Evolutionary conservation across 2,888 invertebrate genomes (phyloP), one percentile per base, ranked within the genome.

Genomic region (Melangyna quadrimaculata): DNA sequence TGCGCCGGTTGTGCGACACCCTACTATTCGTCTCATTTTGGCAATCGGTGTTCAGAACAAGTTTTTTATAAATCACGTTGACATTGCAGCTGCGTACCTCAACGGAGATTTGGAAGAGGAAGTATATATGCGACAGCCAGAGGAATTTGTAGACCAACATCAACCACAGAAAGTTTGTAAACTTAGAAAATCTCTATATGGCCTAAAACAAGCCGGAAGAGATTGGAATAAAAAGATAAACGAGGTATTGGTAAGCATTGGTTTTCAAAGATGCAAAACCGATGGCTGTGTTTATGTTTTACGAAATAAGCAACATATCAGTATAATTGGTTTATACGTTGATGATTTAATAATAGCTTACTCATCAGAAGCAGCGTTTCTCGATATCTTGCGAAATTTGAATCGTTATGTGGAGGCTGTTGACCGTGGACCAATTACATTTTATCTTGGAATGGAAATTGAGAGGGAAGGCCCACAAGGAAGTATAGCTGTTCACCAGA

Each of bases 1-100:
- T 80, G 80, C 88, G 14, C 89, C 88, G 24, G 88, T 89, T 40
- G 87, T 81, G 9, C 35, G 84, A 43, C 78, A 88, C 70, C 75
- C 86, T 40, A 84, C 88, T 9, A 87, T 89, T 24, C 70, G 88
- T 63, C 37, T 87, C 12, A 71, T 89, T 70, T 84, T 35, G 48
- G 72, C 80, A n/a, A 43, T 57, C 24, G 70, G 40, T 57, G 70
- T 57, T 17, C 40, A 55, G 55, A 70, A 70, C 35, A 27, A 70
- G 43, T 22, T 70, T 57, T 17, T 70, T 9, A 70, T 57, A 55
- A 70, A 19, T 17, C 57, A 57, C 57, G 35, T 57, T 57, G 57
- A 57, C 57, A 57, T 57, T 35, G 57, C 37, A 53, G 37, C 80
- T 24, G 84, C 87, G 22, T 87, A 84, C 59, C 48, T 88, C 37